Conservation (phyloP, 2,797 vertebrate genomes). For the Rhadinocentrus ornatus region DNA sequence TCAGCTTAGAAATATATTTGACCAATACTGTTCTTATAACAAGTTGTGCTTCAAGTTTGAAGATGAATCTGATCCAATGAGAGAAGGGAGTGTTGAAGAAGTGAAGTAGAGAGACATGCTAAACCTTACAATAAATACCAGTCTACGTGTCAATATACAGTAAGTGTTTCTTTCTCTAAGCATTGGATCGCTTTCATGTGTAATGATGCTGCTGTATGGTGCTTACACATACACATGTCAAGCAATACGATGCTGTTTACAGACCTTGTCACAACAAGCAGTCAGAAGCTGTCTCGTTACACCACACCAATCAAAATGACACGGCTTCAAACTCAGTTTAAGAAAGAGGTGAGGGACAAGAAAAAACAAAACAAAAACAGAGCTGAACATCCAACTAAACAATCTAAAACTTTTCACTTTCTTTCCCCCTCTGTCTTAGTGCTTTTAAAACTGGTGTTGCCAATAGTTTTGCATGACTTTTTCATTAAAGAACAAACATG, state of each 20-base stretch:
- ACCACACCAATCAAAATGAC: constrained; percentile 49
- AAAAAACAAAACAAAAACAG: constrained; percentile 14
- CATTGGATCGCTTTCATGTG: constrained; percentile 12
- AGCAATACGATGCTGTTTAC: constrained; percentile 61
- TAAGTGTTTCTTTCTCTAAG: neutral
- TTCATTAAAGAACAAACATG: constrained; percentile 67
- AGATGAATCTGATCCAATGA: neutral
- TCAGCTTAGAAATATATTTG: constrained; percentile 5
- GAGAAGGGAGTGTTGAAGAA: neutral
- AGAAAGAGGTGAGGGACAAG: neutral
- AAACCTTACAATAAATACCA: neutral
- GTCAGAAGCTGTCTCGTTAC: constrained; percentile 53
- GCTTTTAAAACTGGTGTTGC: constrained; percentile 40
- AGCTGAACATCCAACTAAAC: constrained; percentile 19
- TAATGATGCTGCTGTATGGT: constrained; percentile 19
- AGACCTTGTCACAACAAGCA: constrained; percentile 67
- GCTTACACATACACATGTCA: constrained; percentile 49
- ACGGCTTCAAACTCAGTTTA: constrained; percentile 34
- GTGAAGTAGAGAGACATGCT: neutral
- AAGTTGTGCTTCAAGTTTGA: neutral
- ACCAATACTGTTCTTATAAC: neutral
- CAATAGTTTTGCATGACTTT: constrained; percentile 58
- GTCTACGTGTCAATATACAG: neutral
- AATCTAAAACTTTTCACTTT: constrained; percentile 54
- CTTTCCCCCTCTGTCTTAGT: constrained; percentile 6